phyloP scores from a whole-genome alignment of 2,797 vertebrate species.

The Silurus aristotelis region DNA sequence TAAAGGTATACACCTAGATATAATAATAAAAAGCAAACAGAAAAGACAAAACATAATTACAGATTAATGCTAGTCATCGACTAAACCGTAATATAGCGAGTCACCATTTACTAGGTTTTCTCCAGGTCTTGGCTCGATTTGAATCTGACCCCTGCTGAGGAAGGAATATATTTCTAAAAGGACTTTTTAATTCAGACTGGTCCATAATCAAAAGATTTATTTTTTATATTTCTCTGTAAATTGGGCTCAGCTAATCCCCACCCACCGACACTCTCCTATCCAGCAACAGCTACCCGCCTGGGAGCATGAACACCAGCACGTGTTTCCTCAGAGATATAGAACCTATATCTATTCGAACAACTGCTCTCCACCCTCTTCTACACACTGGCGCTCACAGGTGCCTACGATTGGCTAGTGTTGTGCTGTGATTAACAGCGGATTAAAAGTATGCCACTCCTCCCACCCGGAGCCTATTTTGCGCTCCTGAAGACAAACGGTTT shows the following conservation, averaged over 20 bases:
- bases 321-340: neutral
- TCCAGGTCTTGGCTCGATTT: neutral
- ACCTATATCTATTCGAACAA: neutral
- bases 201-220: neutral
- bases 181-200: too few relatives aligned
- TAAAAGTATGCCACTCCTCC: neutral
- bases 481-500: neutral
- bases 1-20: neutral
- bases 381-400: neutral
- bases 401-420: neutral
- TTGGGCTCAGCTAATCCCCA: neutral
- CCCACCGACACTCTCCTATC: neutral
- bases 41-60: neutral
- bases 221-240: neutral
- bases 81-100: neutral
- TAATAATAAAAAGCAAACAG: neutral
- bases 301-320: neutral
- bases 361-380: neutral
- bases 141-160: neutral
- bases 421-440: neutral
- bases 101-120: neutral
- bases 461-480: neutral
- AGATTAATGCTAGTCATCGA: neutral
- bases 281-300: neutral
- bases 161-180: neutral